phyloP scores from a whole-genome alignment of 2,797 vertebrate species.

The Knipowitschia caucasica region DNA sequence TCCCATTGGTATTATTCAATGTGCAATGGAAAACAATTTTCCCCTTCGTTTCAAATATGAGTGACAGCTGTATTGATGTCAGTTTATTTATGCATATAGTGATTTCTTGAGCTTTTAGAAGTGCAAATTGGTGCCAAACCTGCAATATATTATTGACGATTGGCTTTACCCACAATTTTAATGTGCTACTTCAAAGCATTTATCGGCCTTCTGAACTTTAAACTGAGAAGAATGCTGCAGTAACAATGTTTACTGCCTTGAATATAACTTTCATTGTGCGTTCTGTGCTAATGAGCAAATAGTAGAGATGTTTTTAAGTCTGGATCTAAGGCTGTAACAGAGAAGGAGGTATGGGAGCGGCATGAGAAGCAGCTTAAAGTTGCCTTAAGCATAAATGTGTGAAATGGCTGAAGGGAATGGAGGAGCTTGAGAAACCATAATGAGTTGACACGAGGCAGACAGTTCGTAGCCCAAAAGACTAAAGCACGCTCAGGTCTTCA shows the following conservation, averaged over 20 bases:
- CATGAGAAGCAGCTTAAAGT: conserved; percentile 1
- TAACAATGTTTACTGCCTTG: neutral
- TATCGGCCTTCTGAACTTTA: neutral
- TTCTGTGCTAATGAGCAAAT: conserved; percentile 1
- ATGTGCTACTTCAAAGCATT: neutral
- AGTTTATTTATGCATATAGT: neutral
- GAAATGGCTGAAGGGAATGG: neutral
- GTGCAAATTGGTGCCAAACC: neutral
- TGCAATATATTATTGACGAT: neutral
- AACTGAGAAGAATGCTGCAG: neutral
- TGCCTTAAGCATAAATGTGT: conserved; percentile 3
- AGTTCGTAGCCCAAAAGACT: conserved; percentile 8
- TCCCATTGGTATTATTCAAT: neutral
- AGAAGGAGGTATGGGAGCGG: neutral
- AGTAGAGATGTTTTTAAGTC: neutral
- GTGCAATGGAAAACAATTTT: neutral
- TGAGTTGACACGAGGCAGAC: conserved; percentile 5
- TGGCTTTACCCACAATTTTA: neutral
- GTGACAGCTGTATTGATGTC: neutral
- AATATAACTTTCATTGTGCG: neutral
- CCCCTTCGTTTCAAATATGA: neutral
- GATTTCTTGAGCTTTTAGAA: neutral
- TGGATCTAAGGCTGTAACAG: neutral
- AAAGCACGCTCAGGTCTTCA: conserved; percentile 1
- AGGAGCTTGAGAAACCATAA: neutral